Evolutionary conservation across 2,113 vertebrate genomes (phyloP), one percentile per base, ranked within the genome.

Genomic region (Oreocharis arfaki): DNA sequence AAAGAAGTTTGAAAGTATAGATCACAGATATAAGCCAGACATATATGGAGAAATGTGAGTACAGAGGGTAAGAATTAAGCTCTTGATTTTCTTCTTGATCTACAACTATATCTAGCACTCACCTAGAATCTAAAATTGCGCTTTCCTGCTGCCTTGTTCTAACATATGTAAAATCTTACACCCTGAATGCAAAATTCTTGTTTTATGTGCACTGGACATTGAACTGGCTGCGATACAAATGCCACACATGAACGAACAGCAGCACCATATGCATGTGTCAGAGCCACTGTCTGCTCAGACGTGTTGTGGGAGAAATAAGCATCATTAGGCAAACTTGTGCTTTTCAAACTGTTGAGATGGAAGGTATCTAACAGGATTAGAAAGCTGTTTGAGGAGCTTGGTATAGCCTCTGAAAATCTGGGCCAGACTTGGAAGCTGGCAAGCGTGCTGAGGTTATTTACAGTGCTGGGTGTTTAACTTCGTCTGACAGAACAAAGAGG

Each of bases 401-500:
- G 0, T 11, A 75, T 17, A 50, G 63, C 16, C 57, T 78, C 75
- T 61, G 67, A 85, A 95, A 89, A 85, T 81, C 61, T 0, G 0
- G 41, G 70, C 64, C 78, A 92, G 76, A 27, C 79, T 94, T 96
- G 83, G 74, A 82, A 95, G 76, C 84, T 87, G 90, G 87, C 88
- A 81, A 78, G 26, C 4, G 44, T 89, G 57, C 49, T 67, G 63
- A 24, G 74, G 56, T 89, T 97, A 95, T 96, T 96, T 94, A 88
- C 11, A 4, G n/a, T 86, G 71, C 95, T 97, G 39, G 39, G 91
- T 85, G 61, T 97, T 97, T 80, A 81, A 75, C 87, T 97, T 96
- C 19, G 28, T 78, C 79, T 87, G 81, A 80, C 65, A 93, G 91
- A 93, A 93, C 75, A 78, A 97, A 91, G 96, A 97, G 96, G 95